Conservation (phyloP, 53 echinoderm and acorn worm genomes). For the Hippasteria phrygiana region DNA sequence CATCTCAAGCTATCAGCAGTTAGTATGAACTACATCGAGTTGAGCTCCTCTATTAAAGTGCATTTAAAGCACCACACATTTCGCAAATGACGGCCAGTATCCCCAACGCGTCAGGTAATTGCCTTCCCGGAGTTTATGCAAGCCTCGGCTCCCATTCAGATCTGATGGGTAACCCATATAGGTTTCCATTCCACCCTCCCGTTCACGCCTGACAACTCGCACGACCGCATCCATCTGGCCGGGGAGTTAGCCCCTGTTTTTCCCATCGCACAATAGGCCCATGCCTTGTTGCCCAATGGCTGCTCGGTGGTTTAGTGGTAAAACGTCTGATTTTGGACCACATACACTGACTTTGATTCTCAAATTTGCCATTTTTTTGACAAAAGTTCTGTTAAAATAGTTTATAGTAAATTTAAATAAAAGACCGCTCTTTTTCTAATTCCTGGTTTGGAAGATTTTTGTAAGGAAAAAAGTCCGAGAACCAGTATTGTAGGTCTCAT, state of each 20-base stretch:
- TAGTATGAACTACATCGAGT: constrained; percentile 17
- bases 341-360: no score
- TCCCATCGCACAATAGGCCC: no score
- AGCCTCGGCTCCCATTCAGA: not conserved
- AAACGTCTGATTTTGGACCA: no score
- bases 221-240: constrained; percentile 5
- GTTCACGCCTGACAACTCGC: constrained; percentile 33
- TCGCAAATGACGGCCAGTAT: constrained; percentile 12
- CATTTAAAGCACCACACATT: constrained; percentile 37
- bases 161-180: not conserved
- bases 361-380: no score
- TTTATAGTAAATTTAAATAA: no score
- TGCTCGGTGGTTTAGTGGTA: no score
- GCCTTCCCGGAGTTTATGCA: not conserved
- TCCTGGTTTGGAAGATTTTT: no score
- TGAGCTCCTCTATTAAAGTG: not conserved
- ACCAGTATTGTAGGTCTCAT: no score
- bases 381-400: no score
- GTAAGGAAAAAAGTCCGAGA: no score
- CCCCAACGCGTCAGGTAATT: constrained; percentile 10
- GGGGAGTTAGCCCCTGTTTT: not conserved
- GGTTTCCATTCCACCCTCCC: not conserved
- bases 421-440: no score
- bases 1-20: not conserved
- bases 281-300: no score